Evolutionary conservation across 2,888 invertebrate species (phyloP).

Genomic region (Thysanoteuthis rhombus): DNA sequence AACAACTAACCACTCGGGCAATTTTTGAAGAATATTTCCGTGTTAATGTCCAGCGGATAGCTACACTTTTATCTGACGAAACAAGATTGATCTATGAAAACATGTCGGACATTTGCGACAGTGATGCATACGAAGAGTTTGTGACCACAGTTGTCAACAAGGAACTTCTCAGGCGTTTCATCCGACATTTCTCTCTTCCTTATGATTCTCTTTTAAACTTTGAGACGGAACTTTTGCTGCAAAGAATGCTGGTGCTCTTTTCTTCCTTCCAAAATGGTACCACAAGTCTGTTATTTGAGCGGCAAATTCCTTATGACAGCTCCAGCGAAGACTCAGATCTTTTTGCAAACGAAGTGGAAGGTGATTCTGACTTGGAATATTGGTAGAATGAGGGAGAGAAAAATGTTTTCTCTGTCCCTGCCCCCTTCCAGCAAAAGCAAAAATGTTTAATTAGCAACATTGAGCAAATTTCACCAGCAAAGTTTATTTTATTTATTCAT

Average conservation of each 20-base stretch:
- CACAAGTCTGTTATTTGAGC: slow-evolving; percentile 46
- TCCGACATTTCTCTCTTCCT: slow-evolving; percentile 46
- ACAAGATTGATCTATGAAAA: slow-evolving; percentile 46
- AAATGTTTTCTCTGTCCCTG: neutral
- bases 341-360: slow-evolving; percentile 49
- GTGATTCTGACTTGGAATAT: slow-evolving; percentile 62
- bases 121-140: slow-evolving; percentile 52
- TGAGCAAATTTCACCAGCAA: too few species aligned
- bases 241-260: slow-evolving; percentile 47
- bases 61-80: slow-evolving; percentile 47
- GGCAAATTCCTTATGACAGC: slow-evolving; percentile 45
- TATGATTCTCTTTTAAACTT: slow-evolving; percentile 50
- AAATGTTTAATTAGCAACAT: too few species aligned
- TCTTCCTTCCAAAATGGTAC: slow-evolving; percentile 47
- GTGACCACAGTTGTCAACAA: slow-evolving; percentile 51
- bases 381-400: slow-evolving; percentile 53
- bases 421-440: neutral
- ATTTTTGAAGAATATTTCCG: slow-evolving; percentile 55
- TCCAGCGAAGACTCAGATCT: slow-evolving; percentile 45
- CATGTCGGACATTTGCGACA: slow-evolving; percentile 43
- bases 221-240: slow-evolving; percentile 55
- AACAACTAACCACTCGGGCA: slow-evolving; percentile 52
- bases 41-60: slow-evolving; percentile 44
- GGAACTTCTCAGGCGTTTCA: slow-evolving; percentile 49
- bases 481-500: neutral